Evolutionary conservation across 2,888 invertebrate species (phyloP).

Genomic region (Ophion ventricosus): DNA sequence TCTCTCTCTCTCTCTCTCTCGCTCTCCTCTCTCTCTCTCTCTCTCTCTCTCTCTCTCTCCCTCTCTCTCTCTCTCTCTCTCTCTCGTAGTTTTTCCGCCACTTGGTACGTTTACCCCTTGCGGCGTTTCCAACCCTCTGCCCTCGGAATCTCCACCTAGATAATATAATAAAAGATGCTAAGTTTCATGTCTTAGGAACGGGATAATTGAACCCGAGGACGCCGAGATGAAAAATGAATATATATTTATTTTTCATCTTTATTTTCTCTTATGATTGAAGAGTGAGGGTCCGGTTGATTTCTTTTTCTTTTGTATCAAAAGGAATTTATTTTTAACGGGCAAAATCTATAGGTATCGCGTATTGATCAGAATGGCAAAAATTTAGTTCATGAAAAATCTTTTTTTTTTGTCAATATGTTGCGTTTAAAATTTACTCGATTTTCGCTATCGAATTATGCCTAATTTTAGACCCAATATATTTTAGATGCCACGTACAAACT

Average conservation of each 20-base stretch:
- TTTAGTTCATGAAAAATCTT: no score
- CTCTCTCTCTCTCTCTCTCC: slow-evolving; percentile 9
- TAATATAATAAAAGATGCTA: slow-evolving; percentile 54
- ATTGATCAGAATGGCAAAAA: no score
- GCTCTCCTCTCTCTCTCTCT: slow-evolving; percentile 47
- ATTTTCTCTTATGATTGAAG: no score
- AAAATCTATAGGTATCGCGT: no score
- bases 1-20: slow-evolving; percentile 35
- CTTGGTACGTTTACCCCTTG: slow-evolving; percentile 67
- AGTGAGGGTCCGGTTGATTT: no score
- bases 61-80: slow-evolving; percentile 53
- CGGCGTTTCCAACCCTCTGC: slow-evolving; percentile 70
- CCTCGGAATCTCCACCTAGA: slow-evolving; percentile 38
- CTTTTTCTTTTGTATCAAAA: no score
- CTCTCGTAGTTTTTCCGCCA: slow-evolving; percentile 34
- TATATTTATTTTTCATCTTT: no score
- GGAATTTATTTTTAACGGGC: no score
- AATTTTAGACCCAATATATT: no score
- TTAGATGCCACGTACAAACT: neutral
- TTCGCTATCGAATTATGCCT: no score
- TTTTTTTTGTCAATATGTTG: no score
- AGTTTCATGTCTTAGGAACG: slow-evolving; percentile 21
- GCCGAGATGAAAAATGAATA: neutral
- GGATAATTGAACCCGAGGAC: slow-evolving; percentile 36
- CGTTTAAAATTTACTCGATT: no score